These are phyloP conservation scores for Craseonycteris thonglongyai DNA, from an alignment of 2,113 vertebrate species.

Conservation along the genomic window DNA sequence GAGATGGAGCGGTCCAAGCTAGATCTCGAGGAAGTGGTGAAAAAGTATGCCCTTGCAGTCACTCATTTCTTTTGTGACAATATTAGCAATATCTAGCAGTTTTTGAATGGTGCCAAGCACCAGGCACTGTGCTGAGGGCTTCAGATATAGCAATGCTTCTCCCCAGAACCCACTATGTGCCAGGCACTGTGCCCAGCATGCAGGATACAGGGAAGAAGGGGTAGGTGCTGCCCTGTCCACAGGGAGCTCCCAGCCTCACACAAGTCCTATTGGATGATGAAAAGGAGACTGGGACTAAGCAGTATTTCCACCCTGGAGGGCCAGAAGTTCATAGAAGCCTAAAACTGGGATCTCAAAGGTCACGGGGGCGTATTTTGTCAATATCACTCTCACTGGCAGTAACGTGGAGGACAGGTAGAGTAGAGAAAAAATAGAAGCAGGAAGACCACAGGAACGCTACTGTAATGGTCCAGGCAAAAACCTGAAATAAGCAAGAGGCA, in stretches of 20 bases:
- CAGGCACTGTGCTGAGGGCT: background rate
- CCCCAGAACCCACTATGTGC: background rate
- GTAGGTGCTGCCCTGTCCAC: background rate
- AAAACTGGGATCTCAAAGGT: background rate
- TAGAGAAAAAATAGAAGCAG: background rate
- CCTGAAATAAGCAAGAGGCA: background rate
- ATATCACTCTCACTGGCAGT: background rate
- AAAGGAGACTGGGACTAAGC: background rate
- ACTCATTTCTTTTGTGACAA: accelerated
- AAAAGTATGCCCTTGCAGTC: slow-evolving; percentile 65
- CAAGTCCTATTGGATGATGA: background rate
- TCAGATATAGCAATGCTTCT: background rate
- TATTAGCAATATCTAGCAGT: background rate
- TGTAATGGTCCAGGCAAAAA: background rate
- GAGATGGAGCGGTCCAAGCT: slow-evolving; percentile 78
- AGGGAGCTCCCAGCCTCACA: background rate
- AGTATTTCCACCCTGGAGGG: background rate
- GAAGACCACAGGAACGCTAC: background rate
- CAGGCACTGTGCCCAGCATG: background rate
- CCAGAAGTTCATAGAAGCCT: background rate
- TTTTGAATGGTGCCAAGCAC: background rate
- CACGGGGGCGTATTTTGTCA: background rate
- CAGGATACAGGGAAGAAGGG: background rate
- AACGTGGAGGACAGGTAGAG: background rate
- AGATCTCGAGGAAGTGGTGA: slow-evolving; percentile 78